Percentiles rank a stretch among this genome's conserved stretches.
phyloP scores from a whole-genome alignment of 2,797 vertebrate genomes.

The Phoebastria nigripes region DNA sequence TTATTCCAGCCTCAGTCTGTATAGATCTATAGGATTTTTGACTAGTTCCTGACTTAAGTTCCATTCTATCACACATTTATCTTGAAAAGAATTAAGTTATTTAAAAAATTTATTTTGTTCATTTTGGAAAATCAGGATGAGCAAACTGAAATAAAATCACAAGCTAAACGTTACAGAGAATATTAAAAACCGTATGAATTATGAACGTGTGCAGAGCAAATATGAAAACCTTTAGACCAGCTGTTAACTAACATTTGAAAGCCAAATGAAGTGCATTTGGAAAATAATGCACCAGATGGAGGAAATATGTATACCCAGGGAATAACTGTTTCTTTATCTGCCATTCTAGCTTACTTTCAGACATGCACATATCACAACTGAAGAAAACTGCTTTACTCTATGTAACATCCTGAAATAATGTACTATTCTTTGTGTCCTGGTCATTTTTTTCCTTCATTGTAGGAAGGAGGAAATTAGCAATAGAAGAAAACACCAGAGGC shows the following conservation, averaged over 20 bases:
- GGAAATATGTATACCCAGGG: conserved; percentile 63
- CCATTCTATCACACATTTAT: not conserved
- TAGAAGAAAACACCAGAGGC: not conserved
- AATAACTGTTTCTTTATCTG: conserved; percentile 66
- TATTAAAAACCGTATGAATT: conserved; percentile 49
- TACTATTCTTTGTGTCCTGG: not conserved
- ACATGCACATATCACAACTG: not conserved
- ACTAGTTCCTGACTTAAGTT: not conserved
- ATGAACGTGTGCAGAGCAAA: conserved; percentile 55
- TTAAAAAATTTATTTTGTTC: not conserved
- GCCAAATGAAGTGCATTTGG: conserved; percentile 70
- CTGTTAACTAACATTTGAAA: conserved; percentile 78
- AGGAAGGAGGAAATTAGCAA: not conserved
- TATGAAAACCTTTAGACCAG: conserved; percentile 74
- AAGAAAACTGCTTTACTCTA: not conserved
- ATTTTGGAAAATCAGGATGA: not conserved
- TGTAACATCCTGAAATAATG: not conserved
- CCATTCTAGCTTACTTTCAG: conserved; percentile 12
- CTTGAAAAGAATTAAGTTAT: not conserved
- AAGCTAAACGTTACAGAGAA: conserved; percentile 37
- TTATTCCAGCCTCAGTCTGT: not conserved
- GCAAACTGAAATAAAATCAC: not conserved
- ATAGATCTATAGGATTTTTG: not conserved
- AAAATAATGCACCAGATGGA: conserved; percentile 80
- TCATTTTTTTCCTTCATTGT: not conserved